Evolutionary conservation across 1,140 invertebrate species (phyloP).

Genomic region (Dysdera silvatica): DNA sequence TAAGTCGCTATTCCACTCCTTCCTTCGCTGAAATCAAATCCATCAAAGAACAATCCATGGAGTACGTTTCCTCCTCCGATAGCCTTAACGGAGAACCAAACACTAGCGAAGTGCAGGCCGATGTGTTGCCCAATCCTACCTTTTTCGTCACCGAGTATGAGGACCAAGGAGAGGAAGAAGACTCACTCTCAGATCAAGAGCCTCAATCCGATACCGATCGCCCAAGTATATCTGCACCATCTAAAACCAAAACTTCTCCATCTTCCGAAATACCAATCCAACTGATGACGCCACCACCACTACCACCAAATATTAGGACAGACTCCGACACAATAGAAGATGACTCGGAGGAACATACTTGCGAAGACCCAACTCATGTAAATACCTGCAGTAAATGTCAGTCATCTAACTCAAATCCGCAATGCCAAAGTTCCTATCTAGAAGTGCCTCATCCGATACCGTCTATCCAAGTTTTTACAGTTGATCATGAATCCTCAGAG

Average conservation of each 20-base stretch:
- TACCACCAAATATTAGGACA: slow-evolving; percentile 10
- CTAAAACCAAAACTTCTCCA: background rate
- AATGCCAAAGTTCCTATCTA: slow-evolving; percentile 25
- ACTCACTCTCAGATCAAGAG: too few relatives aligned
- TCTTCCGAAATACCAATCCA: too few relatives aligned
- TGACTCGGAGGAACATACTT: slow-evolving; percentile 11
- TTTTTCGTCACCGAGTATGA: background rate
- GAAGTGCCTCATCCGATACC: slow-evolving; percentile 27
- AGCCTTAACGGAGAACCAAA: slow-evolving; percentile 17
- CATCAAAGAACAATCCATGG: slow-evolving; percentile 25
- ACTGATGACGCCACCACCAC: too few relatives aligned
- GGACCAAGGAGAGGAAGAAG: background rate
- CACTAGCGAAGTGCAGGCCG: slow-evolving; percentile 19
- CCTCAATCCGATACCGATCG: background rate
- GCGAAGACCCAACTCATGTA: slow-evolving; percentile 10
- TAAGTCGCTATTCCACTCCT: slow-evolving; percentile 2
- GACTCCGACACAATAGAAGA: slow-evolving; percentile 15
- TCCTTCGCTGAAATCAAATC: slow-evolving; percentile 25
- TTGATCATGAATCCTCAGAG: slow-evolving; percentile 17
- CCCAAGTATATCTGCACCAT: background rate
- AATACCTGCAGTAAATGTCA: background rate
- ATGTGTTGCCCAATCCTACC: slow-evolving; percentile 16
- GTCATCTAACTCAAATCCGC: background rate
- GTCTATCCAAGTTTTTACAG: slow-evolving; percentile 17
- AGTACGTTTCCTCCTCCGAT: slow-evolving; percentile 25